Evolutionary conservation across 1,140 invertebrate genomes (phyloP), one percentile per base, ranked within the genome.

Genomic region (Bombus confusus): DNA sequence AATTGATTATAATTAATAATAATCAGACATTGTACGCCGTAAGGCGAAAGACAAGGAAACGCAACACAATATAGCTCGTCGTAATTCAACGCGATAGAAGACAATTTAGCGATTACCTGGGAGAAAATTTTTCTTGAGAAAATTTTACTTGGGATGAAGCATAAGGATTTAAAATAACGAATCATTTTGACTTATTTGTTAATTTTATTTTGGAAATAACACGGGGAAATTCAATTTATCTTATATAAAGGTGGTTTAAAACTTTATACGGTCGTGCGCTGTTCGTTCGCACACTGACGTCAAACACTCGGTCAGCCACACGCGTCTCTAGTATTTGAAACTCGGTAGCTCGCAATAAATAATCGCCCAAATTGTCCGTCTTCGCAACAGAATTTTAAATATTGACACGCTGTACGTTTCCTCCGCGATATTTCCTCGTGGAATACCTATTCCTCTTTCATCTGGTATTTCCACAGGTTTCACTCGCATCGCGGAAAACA

Each of bases 71-170:
- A 52, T 52, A 52, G 6, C 18, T 52, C 47, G 8, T 22, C 18
- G 18, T 22, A 62, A 62, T n/a, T 62, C 1, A n/a, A n/a, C 59
- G 0, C 4, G n/a, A n/a, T 10, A 12, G 0, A 0, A 13, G 0
- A n/a, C 28, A 62, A n/a, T n/a, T 2, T 52, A 52, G 22, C 47
- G 18, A 22, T 52, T 8, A 8, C 18, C 5, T 2, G 47, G 0
- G 18, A 52, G 47, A 52, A 52, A 22, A 0, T 52, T 22, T 22
- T 22, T 22, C 59, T n/a, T 0, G 28, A 13, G 59, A n/a, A 62
- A 13, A 13, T n/a, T 62, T 62, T 12, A 2, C 3, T 25, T 62
- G 9, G 5, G 28, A 62, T 0, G 5, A 62, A 13, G 25, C 25
- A 10, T 8, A 62, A 62, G 1, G 59, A 62, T 62, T 4, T 12